A percentile compares a stretch with the other conserved stretches of the same genome.
phyloP scores from a whole-genome alignment of 2,888 invertebrate genomes.

The Gortyna flavago region DNA sequence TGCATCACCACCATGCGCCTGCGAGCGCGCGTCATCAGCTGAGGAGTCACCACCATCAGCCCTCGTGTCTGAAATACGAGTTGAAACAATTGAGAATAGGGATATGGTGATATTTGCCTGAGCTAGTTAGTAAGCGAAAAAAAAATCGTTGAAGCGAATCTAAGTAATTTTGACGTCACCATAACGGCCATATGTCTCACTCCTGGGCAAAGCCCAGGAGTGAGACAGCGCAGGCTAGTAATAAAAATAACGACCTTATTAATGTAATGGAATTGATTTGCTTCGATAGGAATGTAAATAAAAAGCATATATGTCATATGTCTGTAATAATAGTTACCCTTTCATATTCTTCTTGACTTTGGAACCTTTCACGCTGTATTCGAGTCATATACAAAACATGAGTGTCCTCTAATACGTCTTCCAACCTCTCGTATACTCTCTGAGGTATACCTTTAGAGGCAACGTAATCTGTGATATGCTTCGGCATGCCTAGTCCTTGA shows the following conservation, averaged over 20 bases:
- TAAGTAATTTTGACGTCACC: neutral
- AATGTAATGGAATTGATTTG: neutral
- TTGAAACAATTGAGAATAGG: neutral
- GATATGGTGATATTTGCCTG: neutral
- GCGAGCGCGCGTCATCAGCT: constrained; percentile 98
- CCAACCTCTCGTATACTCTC: constrained; percentile 92
- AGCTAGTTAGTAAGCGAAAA: neutral
- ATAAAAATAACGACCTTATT: too few species aligned
- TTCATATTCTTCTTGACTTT: constrained; percentile 95
- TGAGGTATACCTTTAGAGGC: constrained; percentile 94
- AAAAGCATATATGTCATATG: neutral
- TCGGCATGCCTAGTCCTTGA: constrained; percentile 96
- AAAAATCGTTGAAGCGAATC: neutral
- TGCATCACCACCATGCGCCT: constrained; percentile 99
- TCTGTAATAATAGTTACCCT: constrained; percentile 90
- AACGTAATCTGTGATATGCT: constrained; percentile 95
- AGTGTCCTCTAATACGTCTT: constrained; percentile 96
- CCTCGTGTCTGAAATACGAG: constrained; percentile 93
- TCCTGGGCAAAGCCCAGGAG: too few species aligned
- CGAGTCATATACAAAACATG: constrained; percentile 99
- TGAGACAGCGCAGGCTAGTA: too few species aligned
- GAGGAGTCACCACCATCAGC: constrained; percentile 97
- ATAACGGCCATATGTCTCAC: neutral
- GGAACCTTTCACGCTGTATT: constrained; percentile 98
- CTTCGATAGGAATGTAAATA: neutral